A percentile compares a stretch with the other conserved stretches of the same genome.
Evolutionary conservation across 35 echinoderm and acorn worm species (phyloP).

Genomic region (Ophioderma brevispina): DNA sequence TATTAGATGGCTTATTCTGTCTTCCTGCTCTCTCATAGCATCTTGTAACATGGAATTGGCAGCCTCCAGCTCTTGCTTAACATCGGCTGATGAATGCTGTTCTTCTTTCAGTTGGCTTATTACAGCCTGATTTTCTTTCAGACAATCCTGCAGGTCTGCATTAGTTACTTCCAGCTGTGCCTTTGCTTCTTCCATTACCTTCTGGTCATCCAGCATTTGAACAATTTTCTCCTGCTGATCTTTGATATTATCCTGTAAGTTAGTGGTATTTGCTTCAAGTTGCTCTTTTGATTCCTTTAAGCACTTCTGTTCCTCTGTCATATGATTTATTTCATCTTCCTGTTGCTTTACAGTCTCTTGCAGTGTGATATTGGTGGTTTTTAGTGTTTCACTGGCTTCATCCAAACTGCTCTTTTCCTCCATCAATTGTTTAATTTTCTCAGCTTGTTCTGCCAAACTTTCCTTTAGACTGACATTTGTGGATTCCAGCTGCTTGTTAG

Average conservation of each 20-base stretch:
- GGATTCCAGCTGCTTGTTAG: not conserved
- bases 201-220: not conserved
- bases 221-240: not conserved
- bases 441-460: not conserved
- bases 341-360: not conserved
- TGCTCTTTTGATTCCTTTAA: not conserved
- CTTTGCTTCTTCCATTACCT: not conserved
- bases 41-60: not conserved
- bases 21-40: not conserved
- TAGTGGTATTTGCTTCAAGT: not conserved
- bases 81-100: not conserved
- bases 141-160: not conserved
- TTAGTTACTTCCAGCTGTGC: not conserved
- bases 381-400: not conserved
- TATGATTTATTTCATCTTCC: not conserved
- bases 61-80: not conserved
- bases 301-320: not conserved
- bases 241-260: not conserved
- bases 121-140: not conserved
- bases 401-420: not conserved
- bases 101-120: not conserved
- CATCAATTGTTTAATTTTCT: not conserved
- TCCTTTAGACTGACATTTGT: not conserved
- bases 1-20: not conserved
- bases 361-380: not conserved